Base-by-base conservation (phyloP, 2,113 vertebrate species). In the Delphinus delphis region DNA sequence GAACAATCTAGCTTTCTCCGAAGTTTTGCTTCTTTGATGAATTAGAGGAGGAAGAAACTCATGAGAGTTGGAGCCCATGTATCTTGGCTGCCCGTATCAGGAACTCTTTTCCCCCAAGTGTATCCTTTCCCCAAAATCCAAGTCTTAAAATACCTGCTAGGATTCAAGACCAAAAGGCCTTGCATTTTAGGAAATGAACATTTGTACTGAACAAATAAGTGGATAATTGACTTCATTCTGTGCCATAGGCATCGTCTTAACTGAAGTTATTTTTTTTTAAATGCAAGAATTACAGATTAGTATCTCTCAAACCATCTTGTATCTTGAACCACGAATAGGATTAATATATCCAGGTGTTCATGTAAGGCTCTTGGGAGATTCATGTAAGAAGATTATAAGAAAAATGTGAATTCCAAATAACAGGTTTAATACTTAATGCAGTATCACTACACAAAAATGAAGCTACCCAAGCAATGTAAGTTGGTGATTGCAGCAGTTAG, bases 321-420 rank as follows among this genome's bases (percentile, higher is more conserved):
- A 60, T 80, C 44, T 91, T 90, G 47, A 86, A 83, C 21, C 55
- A 68, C 0, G 7, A 89, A 85, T 86, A 67, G 44, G 33, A 91
- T 88, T 97, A 74, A 44, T 85, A 73, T 83, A 41, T 53, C 28
- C 68, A 94, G n/a, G 33, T 90, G 25, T 93, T 87, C 26, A 38
- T 50, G 18, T 86, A 79, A 93, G 10, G 2, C 76, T 95, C 38
- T 96, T 82, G 41, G 83, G 73, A 74, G 7, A 86, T 93, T 77
- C 91, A 44, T 33, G 18, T 68, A 50, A 73, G 28, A 70, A 70
- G 44, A 85, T 47, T 58, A 3, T 86, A 95, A 87, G 50, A 87
- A 84, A 93, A 96, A 85, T 74, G 14, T 93, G 33, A 88, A 79
- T 92, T 83, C 93, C 14, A 80, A 93, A 79, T 60, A 36, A 36